Evolutionary conservation across 2,888 invertebrate genomes (phyloP).

Genomic region (Microdon myrmicae): DNA sequence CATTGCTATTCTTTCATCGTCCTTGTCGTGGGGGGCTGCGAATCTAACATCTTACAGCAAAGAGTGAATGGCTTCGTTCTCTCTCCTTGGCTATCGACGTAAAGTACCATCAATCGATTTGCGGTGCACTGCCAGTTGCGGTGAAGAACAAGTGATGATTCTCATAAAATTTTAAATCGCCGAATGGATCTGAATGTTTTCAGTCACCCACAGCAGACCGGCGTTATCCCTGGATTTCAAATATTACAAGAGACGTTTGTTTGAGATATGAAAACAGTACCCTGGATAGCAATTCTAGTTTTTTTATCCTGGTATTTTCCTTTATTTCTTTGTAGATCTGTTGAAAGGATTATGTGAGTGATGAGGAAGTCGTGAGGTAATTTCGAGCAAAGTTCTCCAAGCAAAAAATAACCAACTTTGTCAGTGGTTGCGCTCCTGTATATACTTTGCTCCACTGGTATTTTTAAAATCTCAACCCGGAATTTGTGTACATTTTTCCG

Average conservation of each 20-base stretch:
- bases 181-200: slow-evolving; percentile 26
- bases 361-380: slow-evolving; percentile 36
- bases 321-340: slow-evolving; percentile 29
- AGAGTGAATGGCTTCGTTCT: slow-evolving; percentile 32
- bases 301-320: no score
- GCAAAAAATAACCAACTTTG: slow-evolving; percentile 8
- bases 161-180: slow-evolving; percentile 49
- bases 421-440: slow-evolving; percentile 10
- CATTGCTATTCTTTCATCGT: slow-evolving; percentile 10
- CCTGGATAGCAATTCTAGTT: slow-evolving; percentile 29
- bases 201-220: slow-evolving; percentile 27
- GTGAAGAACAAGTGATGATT: slow-evolving; percentile 49
- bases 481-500: slow-evolving; percentile 33
- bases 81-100: slow-evolving; percentile 22
- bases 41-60: slow-evolving; percentile 16
- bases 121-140: slow-evolving; percentile 40
- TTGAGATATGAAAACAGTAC: slow-evolving; percentile 20
- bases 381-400: slow-evolving; percentile 18
- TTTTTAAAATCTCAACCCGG: slow-evolving; percentile 1
- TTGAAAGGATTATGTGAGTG: slow-evolving; percentile 47
- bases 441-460: slow-evolving; percentile 3
- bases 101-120: slow-evolving; percentile 48
- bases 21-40: slow-evolving; percentile 3
- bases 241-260: slow-evolving; percentile 20
- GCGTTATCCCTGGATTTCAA: slow-evolving; percentile 44